Conservation (phyloP, 2,888 invertebrate genomes). For the Macropis europaea region DNA sequence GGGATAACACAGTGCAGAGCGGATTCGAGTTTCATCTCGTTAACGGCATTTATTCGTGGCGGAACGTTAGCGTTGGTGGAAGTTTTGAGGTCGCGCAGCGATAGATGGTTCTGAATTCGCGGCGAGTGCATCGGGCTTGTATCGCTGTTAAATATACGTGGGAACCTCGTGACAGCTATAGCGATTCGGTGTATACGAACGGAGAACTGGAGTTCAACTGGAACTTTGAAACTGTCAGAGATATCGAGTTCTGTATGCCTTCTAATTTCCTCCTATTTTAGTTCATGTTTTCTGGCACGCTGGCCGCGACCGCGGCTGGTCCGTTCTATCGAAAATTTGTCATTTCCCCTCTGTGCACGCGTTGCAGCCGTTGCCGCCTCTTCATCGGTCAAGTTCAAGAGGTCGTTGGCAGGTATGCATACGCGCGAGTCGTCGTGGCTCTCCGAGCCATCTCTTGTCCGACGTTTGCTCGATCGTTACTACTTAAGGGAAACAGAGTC, state of each 20-base stretch:
- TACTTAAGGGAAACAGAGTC: conserved; percentile 10
- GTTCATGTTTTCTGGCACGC: neutral
- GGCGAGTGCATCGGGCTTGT: conserved; percentile 9
- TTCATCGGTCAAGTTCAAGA: no score
- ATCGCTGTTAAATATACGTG: conserved; percentile 16
- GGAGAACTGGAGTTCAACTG: neutral
- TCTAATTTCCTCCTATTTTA: neutral
- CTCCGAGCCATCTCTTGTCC: conserved; percentile 29
- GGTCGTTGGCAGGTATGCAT: no score
- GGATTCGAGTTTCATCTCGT: no score
- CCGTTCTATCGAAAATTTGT: no score
- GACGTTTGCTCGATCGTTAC: conserved; percentile 25
- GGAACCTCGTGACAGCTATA: conserved; percentile 38
- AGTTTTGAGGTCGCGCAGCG: conserved; percentile 21
- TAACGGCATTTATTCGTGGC: conserved; percentile 7
- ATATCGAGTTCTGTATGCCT: conserved; percentile 21
- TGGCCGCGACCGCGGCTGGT: no score
- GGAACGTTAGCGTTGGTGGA: conserved; percentile 13
- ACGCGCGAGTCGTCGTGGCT: no score
- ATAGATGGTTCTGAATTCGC: conserved; percentile 30
- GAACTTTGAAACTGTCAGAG: conserved; percentile 22
- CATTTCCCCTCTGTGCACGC: no score
- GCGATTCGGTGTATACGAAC: conserved; percentile 9
- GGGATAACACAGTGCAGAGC: no score
- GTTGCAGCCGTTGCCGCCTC: no score